A percentile compares a stretch with the other conserved stretches of the same genome.
Evolutionary conservation across 2,888 invertebrate genomes (phyloP).

Genomic region (Pseudococcus longispinus): DNA sequence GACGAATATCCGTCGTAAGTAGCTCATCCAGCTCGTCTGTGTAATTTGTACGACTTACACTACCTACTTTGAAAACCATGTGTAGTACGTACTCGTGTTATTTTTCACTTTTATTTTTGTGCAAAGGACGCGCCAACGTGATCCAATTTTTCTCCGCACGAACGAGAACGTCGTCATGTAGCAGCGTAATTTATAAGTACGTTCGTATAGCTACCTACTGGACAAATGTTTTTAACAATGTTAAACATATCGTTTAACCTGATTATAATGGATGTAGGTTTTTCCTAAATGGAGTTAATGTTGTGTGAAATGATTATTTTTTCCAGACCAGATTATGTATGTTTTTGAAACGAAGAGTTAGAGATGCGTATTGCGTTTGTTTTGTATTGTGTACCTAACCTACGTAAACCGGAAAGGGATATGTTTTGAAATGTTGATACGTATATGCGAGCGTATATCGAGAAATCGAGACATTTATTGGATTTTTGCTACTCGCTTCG

Average conservation of each 20-base stretch:
- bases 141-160: not conserved
- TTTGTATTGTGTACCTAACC: too few species aligned
- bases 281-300: not conserved
- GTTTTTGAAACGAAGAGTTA: not conserved
- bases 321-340: not conserved
- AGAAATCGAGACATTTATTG: not conserved
- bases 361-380: not conserved
- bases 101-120: constrained; percentile 23
- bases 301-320: not conserved
- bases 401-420: not conserved
- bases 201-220: not conserved
- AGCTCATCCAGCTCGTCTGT: not conserved
- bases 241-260: constrained; percentile 17
- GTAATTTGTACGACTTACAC: not conserved
- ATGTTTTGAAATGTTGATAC: not conserved
- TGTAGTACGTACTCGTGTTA: not conserved
- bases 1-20: not conserved
- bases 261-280: not conserved
- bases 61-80: not conserved
- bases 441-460: not conserved
- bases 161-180: not conserved
- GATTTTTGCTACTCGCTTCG: not conserved
- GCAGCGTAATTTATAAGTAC: not conserved
- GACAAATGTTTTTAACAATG: not conserved
- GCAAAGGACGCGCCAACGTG: constrained; percentile 7